Evolutionary conservation across 1,140 invertebrate species (phyloP).

Genomic region (Drosophila miranda): DNA sequence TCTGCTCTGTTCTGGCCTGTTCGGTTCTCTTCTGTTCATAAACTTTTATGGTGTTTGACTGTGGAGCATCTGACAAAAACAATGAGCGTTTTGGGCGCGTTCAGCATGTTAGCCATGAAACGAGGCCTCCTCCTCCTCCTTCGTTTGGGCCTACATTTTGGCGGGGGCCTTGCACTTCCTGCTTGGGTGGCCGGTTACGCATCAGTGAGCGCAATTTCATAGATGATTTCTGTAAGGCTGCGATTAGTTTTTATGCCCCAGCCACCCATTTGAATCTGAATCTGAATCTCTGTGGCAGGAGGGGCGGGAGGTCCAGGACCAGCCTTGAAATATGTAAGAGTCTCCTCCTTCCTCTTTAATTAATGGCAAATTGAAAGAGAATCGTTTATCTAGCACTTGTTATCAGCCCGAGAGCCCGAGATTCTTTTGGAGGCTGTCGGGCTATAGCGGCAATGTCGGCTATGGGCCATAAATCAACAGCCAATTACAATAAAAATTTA

Average conservation of each 20-base stretch:
- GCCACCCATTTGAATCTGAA: constrained; percentile 40
- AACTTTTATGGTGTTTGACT: constrained; percentile 71
- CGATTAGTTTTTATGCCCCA: constrained; percentile 70
- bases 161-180: constrained; percentile 45
- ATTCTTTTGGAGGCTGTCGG: constrained; percentile 15
- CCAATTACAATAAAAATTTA: constrained; percentile 80
- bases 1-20: background rate
- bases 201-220: constrained; percentile 61
- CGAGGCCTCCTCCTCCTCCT: constrained; percentile 16
- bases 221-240: constrained; percentile 63
- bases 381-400: constrained; percentile 58
- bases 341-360: constrained; percentile 8
- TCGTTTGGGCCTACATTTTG: constrained; percentile 15
- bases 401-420: constrained; percentile 40
- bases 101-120: constrained; percentile 54
- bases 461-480: constrained; percentile 72
- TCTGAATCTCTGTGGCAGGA: background rate
- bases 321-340: constrained; percentile 11
- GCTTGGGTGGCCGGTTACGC: constrained; percentile 55
- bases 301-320: no score
- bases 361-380: constrained; percentile 59
- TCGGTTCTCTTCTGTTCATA: constrained; percentile 39
- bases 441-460: constrained; percentile 3
- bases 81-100: constrained; percentile 40
- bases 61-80: constrained; percentile 49